A percentile compares a stretch with the other conserved stretches of the same genome.
Evolutionary conservation across 2,113 vertebrate species (phyloP).

Genomic region (Callaeas wilsoni): DNA sequence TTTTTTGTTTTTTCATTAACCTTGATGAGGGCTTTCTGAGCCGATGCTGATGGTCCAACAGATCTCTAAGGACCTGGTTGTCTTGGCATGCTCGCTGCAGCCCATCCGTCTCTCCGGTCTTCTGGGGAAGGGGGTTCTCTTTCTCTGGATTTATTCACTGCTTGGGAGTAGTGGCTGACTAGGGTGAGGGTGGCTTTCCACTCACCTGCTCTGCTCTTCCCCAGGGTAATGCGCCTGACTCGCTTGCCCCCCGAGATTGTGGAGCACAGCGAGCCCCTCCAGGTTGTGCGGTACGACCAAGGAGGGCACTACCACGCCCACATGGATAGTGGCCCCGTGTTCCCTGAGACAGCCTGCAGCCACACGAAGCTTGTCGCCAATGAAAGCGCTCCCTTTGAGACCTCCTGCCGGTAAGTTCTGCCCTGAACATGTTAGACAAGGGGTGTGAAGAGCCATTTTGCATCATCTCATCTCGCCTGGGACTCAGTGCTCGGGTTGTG

Average conservation of each 20-base stretch:
- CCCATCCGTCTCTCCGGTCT: not conserved
- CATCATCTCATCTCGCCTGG: rapidly evolving
- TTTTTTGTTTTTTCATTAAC: not conserved
- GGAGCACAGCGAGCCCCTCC: slow-evolving; percentile 91
- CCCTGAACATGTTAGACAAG: rapidly evolving
- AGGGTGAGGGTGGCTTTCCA: not conserved
- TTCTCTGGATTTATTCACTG: not conserved
- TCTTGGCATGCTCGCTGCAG: slow-evolving; percentile 1
- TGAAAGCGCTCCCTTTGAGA: slow-evolving; percentile 82
- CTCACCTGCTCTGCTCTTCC: not conserved
- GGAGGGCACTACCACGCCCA: slow-evolving; percentile 93
- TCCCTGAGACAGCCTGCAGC: slow-evolving; percentile 84
- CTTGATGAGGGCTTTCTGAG: not conserved
- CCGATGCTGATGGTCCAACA: not conserved
- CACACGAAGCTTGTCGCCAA: slow-evolving; percentile 91
- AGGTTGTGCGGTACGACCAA: slow-evolving; percentile 88
- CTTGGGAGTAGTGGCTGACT: not conserved
- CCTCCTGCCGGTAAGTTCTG: slow-evolving; percentile 86
- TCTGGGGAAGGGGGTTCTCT: slow-evolving; percentile 23
- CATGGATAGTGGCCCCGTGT: slow-evolving; percentile 88
- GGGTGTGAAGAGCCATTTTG: not conserved
- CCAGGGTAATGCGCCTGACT: slow-evolving; percentile 88
- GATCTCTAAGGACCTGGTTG: not conserved
- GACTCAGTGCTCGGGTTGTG: not conserved
- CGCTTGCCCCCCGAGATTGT: slow-evolving; percentile 85